Base-by-base conservation (phyloP, 2,888 invertebrate genomes). In the Melanophora roralis region DNA sequence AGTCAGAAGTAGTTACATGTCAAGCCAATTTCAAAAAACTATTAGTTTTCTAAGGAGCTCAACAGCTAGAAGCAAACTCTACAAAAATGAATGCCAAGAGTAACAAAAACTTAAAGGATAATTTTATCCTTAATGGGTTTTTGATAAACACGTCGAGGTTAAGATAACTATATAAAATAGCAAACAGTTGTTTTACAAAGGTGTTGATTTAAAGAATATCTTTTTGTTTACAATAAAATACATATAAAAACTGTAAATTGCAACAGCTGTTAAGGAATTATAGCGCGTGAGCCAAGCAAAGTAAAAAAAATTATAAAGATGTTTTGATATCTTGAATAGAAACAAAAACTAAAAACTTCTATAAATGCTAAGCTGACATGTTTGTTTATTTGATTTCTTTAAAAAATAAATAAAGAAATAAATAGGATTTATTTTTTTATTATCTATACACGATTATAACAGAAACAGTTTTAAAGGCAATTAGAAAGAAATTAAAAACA, bases 121-220 rank as follows among this genome's bases (percentile, higher is more conserved):
- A 16, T 16, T 69, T 3, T 47, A 79, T 74, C 32, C 34, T 51
- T 60, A 74, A 74, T 60, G 53, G 32, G 1, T 45, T 67, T 65
- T 79, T 74, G 43, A 75, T 75, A 65, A 79, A 75, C 79, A 75
- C 74, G 65, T 71, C 64, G 32, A 36, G 11, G 19, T 45, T 51
- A 45, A 53, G 16, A 1, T 16, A 34, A 67, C 45, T 45, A 27
- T 34, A 47, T 27, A 16, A 49, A 59, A 38, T 4, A 55, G n/a
- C 2, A 16, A 65, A 64, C 59, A 67, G 57, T 59, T 65, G 74
- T 47, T 23, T 7, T 14, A 36, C 32, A 73, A 78, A 62, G 62
- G 55, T 78, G 72, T 74, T 68, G 73, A 60, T 36, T 36, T 57
- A 43, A 59, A 38, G 45, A 55, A 47, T 34, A 34, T 62, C 14